Conservation (phyloP, 2,888 invertebrate genomes). For the Eremobia ochroleuca region DNA sequence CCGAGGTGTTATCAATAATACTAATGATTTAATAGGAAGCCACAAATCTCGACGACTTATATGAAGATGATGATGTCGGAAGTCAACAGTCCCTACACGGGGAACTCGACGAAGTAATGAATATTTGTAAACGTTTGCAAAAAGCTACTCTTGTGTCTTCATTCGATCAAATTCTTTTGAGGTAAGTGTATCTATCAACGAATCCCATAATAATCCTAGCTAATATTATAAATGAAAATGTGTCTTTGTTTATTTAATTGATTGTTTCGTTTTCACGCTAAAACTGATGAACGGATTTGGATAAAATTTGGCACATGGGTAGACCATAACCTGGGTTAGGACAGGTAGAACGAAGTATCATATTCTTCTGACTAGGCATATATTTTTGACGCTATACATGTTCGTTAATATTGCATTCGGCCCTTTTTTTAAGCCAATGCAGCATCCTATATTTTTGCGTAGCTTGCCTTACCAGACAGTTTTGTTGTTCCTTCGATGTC, state of each 20-base stretch:
- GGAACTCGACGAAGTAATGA: constrained; percentile 87
- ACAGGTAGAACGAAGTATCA: neutral
- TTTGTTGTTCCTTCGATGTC: neutral
- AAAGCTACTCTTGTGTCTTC: constrained; percentile 84
- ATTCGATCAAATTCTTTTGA: constrained; percentile 83
- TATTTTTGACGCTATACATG: neutral
- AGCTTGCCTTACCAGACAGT: neutral
- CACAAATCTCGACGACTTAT: constrained; percentile 87
- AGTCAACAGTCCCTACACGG: constrained; percentile 86
- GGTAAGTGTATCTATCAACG: constrained; percentile 69
- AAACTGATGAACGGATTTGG: neutral
- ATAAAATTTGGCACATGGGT: neutral
- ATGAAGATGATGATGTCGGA: constrained; percentile 82
- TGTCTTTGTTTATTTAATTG: neutral
- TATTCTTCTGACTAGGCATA: neutral
- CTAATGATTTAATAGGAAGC: constrained; percentile 77
- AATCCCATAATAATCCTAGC: neutral
- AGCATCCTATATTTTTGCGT: neutral
- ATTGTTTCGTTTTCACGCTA: neutral
- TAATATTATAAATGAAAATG: neutral
- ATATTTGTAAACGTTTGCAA: constrained; percentile 85
- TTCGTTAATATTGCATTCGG: neutral
- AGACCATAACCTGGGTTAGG: neutral
- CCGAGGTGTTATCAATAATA: neutral
- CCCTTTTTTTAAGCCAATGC: neutral